Percentiles rank a stretch among this genome's conserved stretches.
These are phyloP conservation scores for Grapholita molesta DNA, from an alignment of 1,140 invertebrate species.

Conservation along the genomic window DNA sequence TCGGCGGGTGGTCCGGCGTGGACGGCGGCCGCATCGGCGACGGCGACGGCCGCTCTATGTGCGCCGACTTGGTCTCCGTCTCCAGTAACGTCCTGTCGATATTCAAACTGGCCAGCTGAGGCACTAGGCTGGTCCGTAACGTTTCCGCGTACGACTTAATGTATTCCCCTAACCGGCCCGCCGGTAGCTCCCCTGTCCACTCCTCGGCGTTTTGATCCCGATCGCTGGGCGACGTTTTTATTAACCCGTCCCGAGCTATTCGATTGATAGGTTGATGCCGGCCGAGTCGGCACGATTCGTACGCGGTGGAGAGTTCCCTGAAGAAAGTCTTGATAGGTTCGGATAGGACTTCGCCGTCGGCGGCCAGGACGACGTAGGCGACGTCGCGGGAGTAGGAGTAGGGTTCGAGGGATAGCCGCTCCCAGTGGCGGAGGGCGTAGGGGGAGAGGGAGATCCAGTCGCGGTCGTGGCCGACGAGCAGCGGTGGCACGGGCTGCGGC, in stretches of 20 bases:
- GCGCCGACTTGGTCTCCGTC: constrained; percentile 59
- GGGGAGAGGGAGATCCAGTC: constrained; percentile 97
- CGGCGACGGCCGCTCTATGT: constrained; percentile 69
- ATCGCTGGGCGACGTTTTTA: constrained; percentile 86
- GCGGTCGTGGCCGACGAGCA: constrained; percentile 95
- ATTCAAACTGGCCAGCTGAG: constrained; percentile 88
- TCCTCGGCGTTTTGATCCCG: constrained; percentile 88
- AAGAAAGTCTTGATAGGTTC: constrained; percentile 92
- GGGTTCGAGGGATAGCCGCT: constrained; percentile 95
- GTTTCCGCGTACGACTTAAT: constrained; percentile 91
- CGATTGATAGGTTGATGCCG: constrained; percentile 93
- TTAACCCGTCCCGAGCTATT: constrained; percentile 91
- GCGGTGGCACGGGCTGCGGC: constrained; percentile 96
- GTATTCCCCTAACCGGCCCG: constrained; percentile 88
- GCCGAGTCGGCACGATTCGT: constrained; percentile 95
- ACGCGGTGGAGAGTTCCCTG: constrained; percentile 93
- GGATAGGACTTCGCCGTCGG: constrained; percentile 92
- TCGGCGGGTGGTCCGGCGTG: constrained; percentile 68
- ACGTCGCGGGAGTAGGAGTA: constrained; percentile 95
- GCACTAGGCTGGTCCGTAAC: constrained; percentile 86
- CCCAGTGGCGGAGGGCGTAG: constrained; percentile 96
- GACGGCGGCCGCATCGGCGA: constrained; percentile 81
- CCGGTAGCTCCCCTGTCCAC: constrained; percentile 92
- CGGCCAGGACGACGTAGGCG: constrained; percentile 95
- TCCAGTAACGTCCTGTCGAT: constrained; percentile 90